phyloP scores from a whole-genome alignment of 1,140 invertebrate genomes.

The Polypedilum vanderplanki region DNA sequence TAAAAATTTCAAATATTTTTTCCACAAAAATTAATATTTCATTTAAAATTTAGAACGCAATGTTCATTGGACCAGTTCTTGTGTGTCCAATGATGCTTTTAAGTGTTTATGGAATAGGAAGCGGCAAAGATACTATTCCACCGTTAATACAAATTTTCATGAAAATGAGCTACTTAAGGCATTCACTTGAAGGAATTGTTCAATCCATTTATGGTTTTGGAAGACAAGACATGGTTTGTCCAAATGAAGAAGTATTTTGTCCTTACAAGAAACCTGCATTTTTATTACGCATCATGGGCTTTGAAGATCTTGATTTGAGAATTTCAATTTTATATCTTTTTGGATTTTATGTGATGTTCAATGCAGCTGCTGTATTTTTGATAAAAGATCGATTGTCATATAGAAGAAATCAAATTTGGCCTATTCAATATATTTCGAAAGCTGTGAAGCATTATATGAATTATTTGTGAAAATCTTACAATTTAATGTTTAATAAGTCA shows the following conservation, averaged over 20 bases:
- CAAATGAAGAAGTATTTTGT: slow-evolving; percentile 58
- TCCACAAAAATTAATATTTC: too few relatives aligned
- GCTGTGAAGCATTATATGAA: not conserved
- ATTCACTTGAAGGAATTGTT: slow-evolving; percentile 67
- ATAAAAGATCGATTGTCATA: slow-evolving; percentile 38
- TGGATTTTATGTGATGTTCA: slow-evolving; percentile 40
- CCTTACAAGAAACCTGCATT: slow-evolving; percentile 56
- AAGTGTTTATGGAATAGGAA: slow-evolving; percentile 68
- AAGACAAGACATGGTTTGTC: slow-evolving; percentile 59
- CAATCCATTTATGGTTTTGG: slow-evolving; percentile 69
- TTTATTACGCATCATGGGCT: slow-evolving; percentile 39
- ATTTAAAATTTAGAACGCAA: slow-evolving; percentile 69
- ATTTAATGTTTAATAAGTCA: too few relatives aligned
- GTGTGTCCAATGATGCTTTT: slow-evolving; percentile 69
- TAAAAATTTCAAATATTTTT: not conserved
- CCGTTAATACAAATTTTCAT: slow-evolving; percentile 63
- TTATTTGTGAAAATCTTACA: too few relatives aligned
- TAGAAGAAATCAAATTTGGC: slow-evolving; percentile 22
- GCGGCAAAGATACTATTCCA: slow-evolving; percentile 49
- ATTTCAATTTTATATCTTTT: slow-evolving; percentile 38
- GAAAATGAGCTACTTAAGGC: slow-evolving; percentile 75
- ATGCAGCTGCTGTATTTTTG: slow-evolving; percentile 38
- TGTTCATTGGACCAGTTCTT: slow-evolving; percentile 67
- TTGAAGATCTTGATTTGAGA: slow-evolving; percentile 38
- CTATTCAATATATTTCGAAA: not conserved